Evolutionary conservation across 2,797 vertebrate species (phyloP).

Genomic region (Malurus leucopterus): DNA sequence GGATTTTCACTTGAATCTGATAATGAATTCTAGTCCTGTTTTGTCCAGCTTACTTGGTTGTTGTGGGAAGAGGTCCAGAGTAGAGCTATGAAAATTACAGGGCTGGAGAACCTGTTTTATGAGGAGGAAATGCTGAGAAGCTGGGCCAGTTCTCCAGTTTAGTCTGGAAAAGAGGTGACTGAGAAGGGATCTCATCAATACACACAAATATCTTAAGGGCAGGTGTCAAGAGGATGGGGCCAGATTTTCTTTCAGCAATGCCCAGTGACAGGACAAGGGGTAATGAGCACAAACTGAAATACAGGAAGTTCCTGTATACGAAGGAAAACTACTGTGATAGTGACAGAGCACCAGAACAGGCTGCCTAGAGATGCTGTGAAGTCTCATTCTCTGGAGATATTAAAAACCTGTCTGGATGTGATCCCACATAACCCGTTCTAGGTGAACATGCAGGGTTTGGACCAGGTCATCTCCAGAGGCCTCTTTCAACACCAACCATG

Average conservation of each 20-base stretch:
- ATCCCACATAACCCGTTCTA: neutral
- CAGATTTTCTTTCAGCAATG: neutral
- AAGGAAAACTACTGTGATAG: neutral
- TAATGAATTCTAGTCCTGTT: neutral
- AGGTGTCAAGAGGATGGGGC: neutral
- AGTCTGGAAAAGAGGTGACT: neutral
- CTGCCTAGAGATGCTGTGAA: neutral
- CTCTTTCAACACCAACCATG: neutral
- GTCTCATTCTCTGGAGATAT: neutral
- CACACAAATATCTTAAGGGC: neutral
- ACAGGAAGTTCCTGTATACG: neutral
- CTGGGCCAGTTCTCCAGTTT: neutral
- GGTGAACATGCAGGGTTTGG: neutral
- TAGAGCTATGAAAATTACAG: neutral
- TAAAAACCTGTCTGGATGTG: neutral
- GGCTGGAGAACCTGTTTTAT: neutral
- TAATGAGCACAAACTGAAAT: neutral
- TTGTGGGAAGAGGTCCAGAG: neutral
- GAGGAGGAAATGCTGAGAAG: neutral
- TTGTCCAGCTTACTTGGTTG: neutral
- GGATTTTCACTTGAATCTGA: neutral
- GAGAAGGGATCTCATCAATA: neutral
- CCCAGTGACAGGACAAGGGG: neutral
- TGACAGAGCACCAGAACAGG: neutral
- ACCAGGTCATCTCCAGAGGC: neutral